phyloP scores from a whole-genome alignment of 1,140 invertebrate species.

The Diabrotica undecimpunctata region DNA sequence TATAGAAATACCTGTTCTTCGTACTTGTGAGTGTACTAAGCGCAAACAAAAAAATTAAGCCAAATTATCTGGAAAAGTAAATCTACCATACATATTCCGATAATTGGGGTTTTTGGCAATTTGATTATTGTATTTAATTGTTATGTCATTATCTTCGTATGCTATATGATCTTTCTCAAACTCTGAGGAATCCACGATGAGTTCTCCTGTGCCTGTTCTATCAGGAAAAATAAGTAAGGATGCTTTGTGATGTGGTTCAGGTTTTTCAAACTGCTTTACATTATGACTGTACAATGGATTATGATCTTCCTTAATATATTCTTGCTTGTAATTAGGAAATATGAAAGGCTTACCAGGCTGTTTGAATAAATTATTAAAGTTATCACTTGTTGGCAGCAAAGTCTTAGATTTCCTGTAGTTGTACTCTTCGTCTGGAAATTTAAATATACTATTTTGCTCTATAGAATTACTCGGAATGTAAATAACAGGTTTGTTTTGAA shows the following conservation, averaged over 20 bases:
- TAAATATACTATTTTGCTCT: conserved; percentile 4
- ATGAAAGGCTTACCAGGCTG: neutral
- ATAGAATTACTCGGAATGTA: conserved; percentile 16
- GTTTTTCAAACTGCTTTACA: conserved; percentile 28
- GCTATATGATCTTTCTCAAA: conserved; percentile 15
- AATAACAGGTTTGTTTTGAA: conserved; percentile 26
- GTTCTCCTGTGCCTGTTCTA: conserved; percentile 47
- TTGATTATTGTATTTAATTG: neutral
- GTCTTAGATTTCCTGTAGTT: conserved; percentile 6
- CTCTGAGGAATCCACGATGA: conserved; percentile 41
- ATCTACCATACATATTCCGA: no score
- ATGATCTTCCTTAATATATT: neutral
- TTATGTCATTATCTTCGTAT: conserved; percentile 21
- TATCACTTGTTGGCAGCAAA: conserved; percentile 16
- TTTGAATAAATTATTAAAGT: conserved; percentile 22
- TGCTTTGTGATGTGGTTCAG: conserved; percentile 36
- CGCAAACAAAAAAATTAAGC: no score
- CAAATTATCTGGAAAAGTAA: no score
- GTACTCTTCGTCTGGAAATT: conserved; percentile 18
- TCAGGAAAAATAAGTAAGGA: conserved; percentile 46
- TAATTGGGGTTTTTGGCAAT: neutral
- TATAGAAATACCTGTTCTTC: no score
- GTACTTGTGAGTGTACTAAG: no score
- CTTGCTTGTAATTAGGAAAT: conserved; percentile 7
- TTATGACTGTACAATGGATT: no score